These are phyloP conservation scores for Ephestia elutella DNA, from an alignment of 1,140 invertebrate species.

Conservation along the genomic window DNA sequence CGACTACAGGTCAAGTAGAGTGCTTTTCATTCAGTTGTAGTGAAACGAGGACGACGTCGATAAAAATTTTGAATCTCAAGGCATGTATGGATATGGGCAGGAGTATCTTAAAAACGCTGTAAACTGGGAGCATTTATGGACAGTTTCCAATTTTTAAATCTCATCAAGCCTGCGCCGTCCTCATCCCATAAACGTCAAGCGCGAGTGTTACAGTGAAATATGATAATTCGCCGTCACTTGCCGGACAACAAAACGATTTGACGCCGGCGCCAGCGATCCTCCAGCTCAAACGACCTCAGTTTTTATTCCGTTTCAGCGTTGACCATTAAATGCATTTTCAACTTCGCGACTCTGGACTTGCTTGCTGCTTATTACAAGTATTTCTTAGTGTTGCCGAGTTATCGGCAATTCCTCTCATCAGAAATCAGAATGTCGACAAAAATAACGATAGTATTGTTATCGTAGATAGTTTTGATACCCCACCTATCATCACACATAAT, in stretches of 20 bases:
- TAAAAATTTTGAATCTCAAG: not conserved
- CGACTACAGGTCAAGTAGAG: no score
- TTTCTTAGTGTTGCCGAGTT: not conserved
- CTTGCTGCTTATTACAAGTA: not conserved
- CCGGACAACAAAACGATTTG: slow-evolving; percentile 18
- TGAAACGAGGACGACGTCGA: not conserved
- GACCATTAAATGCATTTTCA: slow-evolving; percentile 36
- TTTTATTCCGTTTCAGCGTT: slow-evolving; percentile 44
- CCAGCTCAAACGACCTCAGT: slow-evolving; percentile 31
- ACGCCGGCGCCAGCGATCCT: slow-evolving; percentile 39
- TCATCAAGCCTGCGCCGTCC: slow-evolving; percentile 12
- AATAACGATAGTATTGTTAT: no score
- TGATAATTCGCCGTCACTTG: slow-evolving; percentile 34
- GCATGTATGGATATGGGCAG: not conserved
- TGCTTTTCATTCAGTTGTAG: not conserved
- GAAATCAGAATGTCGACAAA: no score
- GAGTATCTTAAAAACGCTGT: not conserved
- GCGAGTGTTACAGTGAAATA: slow-evolving; percentile 37
- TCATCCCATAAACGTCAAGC: slow-evolving; percentile 28
- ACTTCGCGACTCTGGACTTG: slow-evolving; percentile 17
- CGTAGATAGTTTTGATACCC: no score
- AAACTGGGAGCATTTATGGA: not conserved
- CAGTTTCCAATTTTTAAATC: slow-evolving; percentile 16
- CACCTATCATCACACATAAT: no score
- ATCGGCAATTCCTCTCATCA: no score